A percentile compares a stretch with the other conserved stretches of the same genome.
Conservation (phyloP, 1,140 invertebrate genomes). For the Drosophila leontia region DNA sequence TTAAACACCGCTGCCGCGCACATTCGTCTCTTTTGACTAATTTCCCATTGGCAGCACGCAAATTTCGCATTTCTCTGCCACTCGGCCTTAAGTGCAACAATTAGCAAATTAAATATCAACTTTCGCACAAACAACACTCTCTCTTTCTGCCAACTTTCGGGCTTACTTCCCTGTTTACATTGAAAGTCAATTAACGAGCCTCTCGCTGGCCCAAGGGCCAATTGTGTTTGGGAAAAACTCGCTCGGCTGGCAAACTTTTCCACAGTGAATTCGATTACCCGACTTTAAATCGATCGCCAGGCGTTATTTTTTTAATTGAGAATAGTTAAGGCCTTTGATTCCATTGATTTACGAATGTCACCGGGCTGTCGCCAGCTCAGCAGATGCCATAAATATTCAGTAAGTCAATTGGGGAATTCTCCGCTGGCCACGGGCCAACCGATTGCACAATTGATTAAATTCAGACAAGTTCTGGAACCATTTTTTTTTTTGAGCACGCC, state of each 20-base stretch:
- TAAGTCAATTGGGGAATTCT: constrained; percentile 63
- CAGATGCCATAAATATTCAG: constrained; percentile 39
- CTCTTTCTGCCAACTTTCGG: constrained; percentile 17
- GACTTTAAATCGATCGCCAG: constrained; percentile 32
- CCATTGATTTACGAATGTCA: constrained; percentile 50
- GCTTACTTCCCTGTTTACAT: constrained; percentile 42
- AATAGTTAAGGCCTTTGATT: constrained; percentile 49
- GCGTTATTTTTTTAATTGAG: constrained; percentile 62
- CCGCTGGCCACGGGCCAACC: not conserved
- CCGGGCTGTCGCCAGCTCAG: constrained; percentile 4
- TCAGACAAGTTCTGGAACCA: constrained; percentile 24
- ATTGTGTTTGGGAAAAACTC: constrained; percentile 24
- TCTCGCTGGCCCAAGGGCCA: constrained; percentile 25
- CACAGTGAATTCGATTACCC: constrained; percentile 8
- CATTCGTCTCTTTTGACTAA: constrained; percentile 58
- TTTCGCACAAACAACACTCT: constrained; percentile 39
- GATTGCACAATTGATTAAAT: constrained; percentile 45
- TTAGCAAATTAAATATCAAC: constrained; percentile 77
- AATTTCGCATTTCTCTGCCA: constrained; percentile 59
- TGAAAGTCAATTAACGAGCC: constrained; percentile 68
- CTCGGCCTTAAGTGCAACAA: constrained; percentile 69
- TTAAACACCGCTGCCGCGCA: constrained; percentile 38
- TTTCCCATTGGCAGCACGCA: constrained; percentile 64
- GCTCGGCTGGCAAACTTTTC: constrained; percentile 38
- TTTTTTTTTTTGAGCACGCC: constrained; percentile 24